A percentile compares a stretch with the other conserved stretches of the same genome.
Evolutionary conservation across 2,888 invertebrate genomes (phyloP).

Genomic region (Iphiclides podalirius): DNA sequence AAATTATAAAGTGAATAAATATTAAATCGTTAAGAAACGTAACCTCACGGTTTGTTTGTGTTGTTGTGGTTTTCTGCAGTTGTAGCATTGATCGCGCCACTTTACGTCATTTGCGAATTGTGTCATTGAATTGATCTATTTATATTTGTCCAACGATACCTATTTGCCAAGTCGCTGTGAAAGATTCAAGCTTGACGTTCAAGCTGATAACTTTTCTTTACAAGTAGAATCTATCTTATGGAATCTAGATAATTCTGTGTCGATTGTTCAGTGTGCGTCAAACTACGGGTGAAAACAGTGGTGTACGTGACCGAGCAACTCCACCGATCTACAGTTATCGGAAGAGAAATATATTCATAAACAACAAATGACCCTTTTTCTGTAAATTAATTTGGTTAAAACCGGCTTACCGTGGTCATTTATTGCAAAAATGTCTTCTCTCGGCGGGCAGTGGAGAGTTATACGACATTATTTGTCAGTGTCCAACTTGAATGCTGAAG

Average conservation of each 20-base stretch:
- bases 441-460: constrained; percentile 68
- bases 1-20: constrained; percentile 3
- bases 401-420: not conserved
- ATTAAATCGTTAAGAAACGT: constrained; percentile 31
- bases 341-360: not conserved
- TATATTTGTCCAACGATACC: constrained; percentile 44
- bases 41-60: constrained; percentile 38
- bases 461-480: constrained; percentile 65
- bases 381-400: not conserved
- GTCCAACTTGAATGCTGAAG: constrained; percentile 56
- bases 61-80: constrained; percentile 48
- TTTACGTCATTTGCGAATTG: constrained; percentile 52
- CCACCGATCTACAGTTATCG: not conserved
- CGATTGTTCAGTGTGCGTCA: constrained; percentile 22
- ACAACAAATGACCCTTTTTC: not conserved
- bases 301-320: constrained; percentile 31
- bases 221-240: constrained; percentile 26
- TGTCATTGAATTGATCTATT: constrained; percentile 65
- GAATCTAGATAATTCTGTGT: constrained; percentile 25
- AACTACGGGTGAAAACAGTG: constrained; percentile 18
- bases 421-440: constrained; percentile 52
- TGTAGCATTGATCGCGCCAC: constrained; percentile 61
- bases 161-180: constrained; percentile 37
- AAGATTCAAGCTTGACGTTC: constrained; percentile 10
- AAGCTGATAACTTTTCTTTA: constrained; percentile 21